Evolutionary conservation across 2,888 invertebrate genomes (phyloP), one percentile per base, ranked within the genome.

Genomic region (Drosophila percnosoma): DNA sequence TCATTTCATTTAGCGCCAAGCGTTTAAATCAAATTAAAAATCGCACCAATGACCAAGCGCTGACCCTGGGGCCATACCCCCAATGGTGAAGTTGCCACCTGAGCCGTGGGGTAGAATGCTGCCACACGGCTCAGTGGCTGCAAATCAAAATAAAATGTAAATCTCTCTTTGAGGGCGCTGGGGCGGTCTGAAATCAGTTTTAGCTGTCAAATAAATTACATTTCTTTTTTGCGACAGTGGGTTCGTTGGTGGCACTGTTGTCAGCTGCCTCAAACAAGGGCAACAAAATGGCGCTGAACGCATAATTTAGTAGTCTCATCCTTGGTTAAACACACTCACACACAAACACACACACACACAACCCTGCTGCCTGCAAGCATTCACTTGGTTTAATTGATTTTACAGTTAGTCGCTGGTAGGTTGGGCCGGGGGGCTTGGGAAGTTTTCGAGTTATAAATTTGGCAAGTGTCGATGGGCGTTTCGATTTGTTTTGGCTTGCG

Each of bases 141-240:
- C 84, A 83, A 84, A 87, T 77, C 76, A 86, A 83, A 86, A 78
- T 72, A 75, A 86, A 78, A 80, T 85, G 70, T 73, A 77, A 87
- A 78, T 78, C 78, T 76, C 65, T 60, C 65, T 65, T 69, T 65
- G 74, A 66, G 65, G 58, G 49, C 29, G 75, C 33, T 55, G 36
- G 58, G 48, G 24, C 10, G 34, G 15, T 54, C 65, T 69, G 68
- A 82, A 85, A 85, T 85, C 85, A 87, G 82, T 87, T 83, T 79
- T 77, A 73, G 75, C 88, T 86, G 84, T 78, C 83, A 86, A 83
- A 89, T 86, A 89, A 84, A 89, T 87, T 83, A 81, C 70, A 87
- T 75, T 81, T 86, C 53, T 75, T 78, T 68, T 54, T 55, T 34
- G 45, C 21, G 21, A 31, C 69, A 29, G 49, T 18, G 31, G 52